Percentiles rank a stretch among this genome's conserved stretches.
Evolutionary conservation across 2,797 vertebrate genomes (phyloP).

Genomic region (Tadarida brasiliensis): DNA sequence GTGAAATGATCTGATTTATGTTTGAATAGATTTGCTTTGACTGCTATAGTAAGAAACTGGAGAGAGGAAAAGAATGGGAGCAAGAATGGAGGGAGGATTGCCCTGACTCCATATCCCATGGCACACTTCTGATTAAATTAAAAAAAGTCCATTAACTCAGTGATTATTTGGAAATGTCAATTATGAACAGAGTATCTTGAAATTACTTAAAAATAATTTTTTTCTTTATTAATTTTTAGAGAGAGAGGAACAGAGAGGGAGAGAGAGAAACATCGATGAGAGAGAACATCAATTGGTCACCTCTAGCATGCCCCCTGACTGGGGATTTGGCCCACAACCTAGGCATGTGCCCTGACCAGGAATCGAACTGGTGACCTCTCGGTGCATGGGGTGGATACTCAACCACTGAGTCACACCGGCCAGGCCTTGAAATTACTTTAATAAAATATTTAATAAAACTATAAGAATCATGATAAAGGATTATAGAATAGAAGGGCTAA

Average conservation of each 20-base stretch:
- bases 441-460: not conserved
- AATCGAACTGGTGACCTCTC: too few species aligned
- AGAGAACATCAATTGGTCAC: too few species aligned
- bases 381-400: too few species aligned
- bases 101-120: not conserved
- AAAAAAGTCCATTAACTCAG: not conserved
- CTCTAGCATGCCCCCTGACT: too few species aligned
- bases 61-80: not conserved
- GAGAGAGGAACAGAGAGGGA: too few species aligned
- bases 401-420: too few species aligned
- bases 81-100: not conserved
- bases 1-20: not conserved
- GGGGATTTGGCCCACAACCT: too few species aligned
- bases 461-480: conserved; percentile 10
- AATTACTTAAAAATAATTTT: not conserved
- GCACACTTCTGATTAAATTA: not conserved
- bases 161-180: not conserved
- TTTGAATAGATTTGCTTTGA: not conserved
- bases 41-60: not conserved
- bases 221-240: too few species aligned
- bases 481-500: not conserved
- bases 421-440: not conserved
- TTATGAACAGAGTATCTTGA: conserved; percentile 15
- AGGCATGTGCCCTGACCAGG: too few species aligned
- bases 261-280: too few species aligned